phyloP scores from a whole-genome alignment of 1,140 invertebrate genomes.

The Brachionus rubens region DNA sequence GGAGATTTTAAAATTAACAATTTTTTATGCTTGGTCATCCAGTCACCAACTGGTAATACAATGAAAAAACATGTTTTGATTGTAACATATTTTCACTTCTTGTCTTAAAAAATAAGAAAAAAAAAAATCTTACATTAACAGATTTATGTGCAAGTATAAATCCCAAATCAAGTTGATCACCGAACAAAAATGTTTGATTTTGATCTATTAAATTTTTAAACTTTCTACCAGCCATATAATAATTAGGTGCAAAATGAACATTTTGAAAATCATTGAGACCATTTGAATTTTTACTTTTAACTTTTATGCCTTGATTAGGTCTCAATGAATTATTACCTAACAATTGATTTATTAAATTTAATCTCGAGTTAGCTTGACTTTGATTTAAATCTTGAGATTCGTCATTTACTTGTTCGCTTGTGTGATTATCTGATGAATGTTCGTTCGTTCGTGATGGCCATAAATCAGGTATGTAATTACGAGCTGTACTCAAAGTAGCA shows the following conservation, averaged over 20 bases:
- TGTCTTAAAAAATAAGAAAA: too few species aligned
- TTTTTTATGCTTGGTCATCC: too few species aligned
- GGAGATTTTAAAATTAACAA: too few species aligned
- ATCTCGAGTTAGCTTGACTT: constrained; percentile 21
- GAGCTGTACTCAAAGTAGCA: constrained; percentile 9
- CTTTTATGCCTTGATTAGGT: neutral
- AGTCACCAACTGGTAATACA: too few species aligned
- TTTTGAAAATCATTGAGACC: constrained; percentile 24
- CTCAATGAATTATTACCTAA: neutral
- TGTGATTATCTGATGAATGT: too few species aligned
- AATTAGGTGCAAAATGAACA: constrained; percentile 12
- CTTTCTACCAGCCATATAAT: constrained; percentile 29
- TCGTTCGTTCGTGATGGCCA: too few species aligned
- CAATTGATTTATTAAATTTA: constrained; percentile 31
- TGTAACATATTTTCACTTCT: too few species aligned
- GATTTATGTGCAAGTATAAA: constrained; percentile 29
- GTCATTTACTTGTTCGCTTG: neutral
- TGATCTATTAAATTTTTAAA: constrained; percentile 43
- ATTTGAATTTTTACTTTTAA: neutral
- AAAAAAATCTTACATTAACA: constrained; percentile 13
- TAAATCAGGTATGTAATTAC: neutral
- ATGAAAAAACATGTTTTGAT: too few species aligned
- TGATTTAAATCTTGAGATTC: constrained; percentile 5
- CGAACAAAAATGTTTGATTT: constrained; percentile 43
- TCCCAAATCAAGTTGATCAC: constrained; percentile 22